Evolutionary conservation across 2,888 invertebrate genomes (phyloP).

Genomic region (Amiota mariae): DNA sequence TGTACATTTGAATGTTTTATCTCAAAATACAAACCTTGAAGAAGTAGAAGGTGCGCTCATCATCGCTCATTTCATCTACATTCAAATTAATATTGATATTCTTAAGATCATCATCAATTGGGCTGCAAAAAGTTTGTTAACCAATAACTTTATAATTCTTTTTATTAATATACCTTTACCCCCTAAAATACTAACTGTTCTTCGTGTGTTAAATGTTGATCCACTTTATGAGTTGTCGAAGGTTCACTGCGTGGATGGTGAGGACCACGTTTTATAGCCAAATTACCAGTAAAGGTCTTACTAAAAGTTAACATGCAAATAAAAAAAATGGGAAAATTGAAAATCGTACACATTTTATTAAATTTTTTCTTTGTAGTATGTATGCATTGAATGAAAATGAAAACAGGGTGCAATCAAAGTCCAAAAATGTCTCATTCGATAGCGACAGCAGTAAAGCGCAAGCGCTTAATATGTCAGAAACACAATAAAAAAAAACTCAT

Average conservation of each 20-base stretch:
- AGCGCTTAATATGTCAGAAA: constrained; percentile 29
- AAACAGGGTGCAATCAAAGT: constrained; percentile 5
- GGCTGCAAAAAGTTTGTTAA: constrained; percentile 75
- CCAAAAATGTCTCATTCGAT: neutral
- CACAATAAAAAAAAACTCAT: too few relatives aligned
- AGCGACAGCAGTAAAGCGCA: constrained; percentile 34
- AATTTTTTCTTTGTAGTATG: constrained; percentile 10
- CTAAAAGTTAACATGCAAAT: constrained; percentile 66
- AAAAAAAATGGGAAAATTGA: constrained; percentile 65
- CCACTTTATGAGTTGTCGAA: constrained; percentile 77
- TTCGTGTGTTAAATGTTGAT: constrained; percentile 83
- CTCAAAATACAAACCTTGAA: constrained; percentile 64
- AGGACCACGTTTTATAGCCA: constrained; percentile 76
- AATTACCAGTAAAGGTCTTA: constrained; percentile 53
- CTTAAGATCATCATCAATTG: constrained; percentile 85
- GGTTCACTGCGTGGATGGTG: constrained; percentile 79
- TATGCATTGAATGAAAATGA: constrained; percentile 11
- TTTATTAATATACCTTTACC: neutral
- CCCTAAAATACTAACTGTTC: constrained; percentile 77
- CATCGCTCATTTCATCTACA: constrained; percentile 84
- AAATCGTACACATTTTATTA: constrained; percentile 63
- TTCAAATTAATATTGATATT: constrained; percentile 77
- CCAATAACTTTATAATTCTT: neutral
- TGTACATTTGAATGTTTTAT: too few relatives aligned
- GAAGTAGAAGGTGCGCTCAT: constrained; percentile 77